Evolutionary conservation across 2,797 vertebrate genomes (phyloP), one percentile per base, ranked within the genome.

Genomic region (Epinephelus malabaricus): DNA sequence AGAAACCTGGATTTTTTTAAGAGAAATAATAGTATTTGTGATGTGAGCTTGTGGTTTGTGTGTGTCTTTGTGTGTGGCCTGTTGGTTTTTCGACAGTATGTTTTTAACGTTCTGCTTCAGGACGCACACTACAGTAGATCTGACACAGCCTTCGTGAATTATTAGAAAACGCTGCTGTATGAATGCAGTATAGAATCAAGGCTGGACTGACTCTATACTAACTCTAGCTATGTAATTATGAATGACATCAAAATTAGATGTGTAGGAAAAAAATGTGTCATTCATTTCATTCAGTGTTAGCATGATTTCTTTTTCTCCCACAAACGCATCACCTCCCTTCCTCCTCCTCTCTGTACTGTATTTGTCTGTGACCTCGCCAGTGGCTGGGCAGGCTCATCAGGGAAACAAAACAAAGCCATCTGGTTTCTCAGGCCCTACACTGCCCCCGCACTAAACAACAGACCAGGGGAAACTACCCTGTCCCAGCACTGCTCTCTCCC

Each of bases 371-470:
- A 95, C 92, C 92, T 92, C 81, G 83, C 88, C 85, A 85, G 88
- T 78, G 92, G 88, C 91, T 89, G 84, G 87, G 80, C 85, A 85
- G 81, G 80, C 92, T 91, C 91, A 83, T 94, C 87, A 58, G 90
- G 89, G 89, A 93, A 94, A 78, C 94, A 95, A 96, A 96, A 95
- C 95, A 95, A 95, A 96, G 92, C 94, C 96, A 96, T 96, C 96
- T 96, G 96, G 94, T 95, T 96, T 96, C 95, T 96, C 95, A 96
- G 95, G 95, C 95, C 95, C 95, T 87, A 21, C 27, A 34, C 81
- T 94, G 92, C 92, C 94, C 91, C 90, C 58, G 59, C 77, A 63
- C 87, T 83, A 80, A 91, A 89, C 88, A 92, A 81, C 88, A 90
- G 86, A 90, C 78, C 83, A 85, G 94, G 88, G 93, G 91, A 91